Base-by-base conservation (phyloP, 2,888 invertebrate genomes). In the Cerastis rubricosa region DNA sequence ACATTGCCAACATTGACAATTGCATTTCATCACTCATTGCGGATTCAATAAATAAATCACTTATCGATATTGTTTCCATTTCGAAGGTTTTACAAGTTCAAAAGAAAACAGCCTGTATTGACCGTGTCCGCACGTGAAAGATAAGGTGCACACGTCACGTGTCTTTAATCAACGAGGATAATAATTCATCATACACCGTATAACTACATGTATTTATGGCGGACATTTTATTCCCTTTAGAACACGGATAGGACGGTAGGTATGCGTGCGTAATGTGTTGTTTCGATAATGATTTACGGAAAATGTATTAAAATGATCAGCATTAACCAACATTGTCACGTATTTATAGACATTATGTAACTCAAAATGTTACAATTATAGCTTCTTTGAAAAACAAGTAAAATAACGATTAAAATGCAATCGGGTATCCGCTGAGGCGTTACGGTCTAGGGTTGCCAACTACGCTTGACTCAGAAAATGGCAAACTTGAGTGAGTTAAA, bases 291-390 rank as follows among this genome's bases (percentile, higher is more conserved):
- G 47, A 70, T 22, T 35, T 14, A 72, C 49, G 84, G 83, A 84
- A 84, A 79, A 74, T 85, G 68, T 84, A 85, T 81, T 66, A n/a
- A 77, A 71, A 65, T 82, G 69, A 67, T 75, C 81, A 59, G 65
- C 57, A 14, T 35, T 54, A 43, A 76, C 49, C 51, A 61, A 66
- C 51, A 67, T 66, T 67, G 75, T 65, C 73, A 82, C 75, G 72
- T 76, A 78, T 63, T 51, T 74, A 73, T 61, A 75, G 47, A 6
- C 40, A 29, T 85, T 76, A 74, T 49, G 83, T 75, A 85, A 85
- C 47, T 64, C 51, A 63, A 78, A 70, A 78, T 61, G 64, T 68
- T 63, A 65, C 66, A 74, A 71, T 69, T 49, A 65, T 59, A 54
- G 57, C 29, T 74, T 71, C 72, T 73, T 59, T 59, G 69, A 61